These are phyloP conservation scores for Cyprinodon brontotheroides DNA, from an alignment of 2,113 vertebrate species.

Conservation along the genomic window DNA sequence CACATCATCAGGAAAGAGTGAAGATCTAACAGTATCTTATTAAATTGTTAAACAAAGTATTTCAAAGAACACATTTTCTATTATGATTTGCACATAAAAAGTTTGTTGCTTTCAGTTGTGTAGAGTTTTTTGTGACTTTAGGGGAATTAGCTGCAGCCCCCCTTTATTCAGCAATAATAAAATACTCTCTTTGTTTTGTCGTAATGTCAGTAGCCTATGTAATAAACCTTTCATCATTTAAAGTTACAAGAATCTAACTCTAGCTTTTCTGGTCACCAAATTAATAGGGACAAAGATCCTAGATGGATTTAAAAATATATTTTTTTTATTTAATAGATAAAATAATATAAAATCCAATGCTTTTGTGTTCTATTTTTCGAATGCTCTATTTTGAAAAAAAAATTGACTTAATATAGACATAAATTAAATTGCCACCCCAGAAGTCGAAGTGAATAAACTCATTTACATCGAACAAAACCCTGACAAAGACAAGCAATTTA, in stretches of 20 bases:
- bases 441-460: slow-evolving; percentile 9
- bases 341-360: neutral
- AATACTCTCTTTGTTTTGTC: neutral
- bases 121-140: neutral
- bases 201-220: neutral
- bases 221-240: neutral
- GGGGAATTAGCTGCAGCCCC: no score
- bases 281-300: neutral
- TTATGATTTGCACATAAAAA: neutral
- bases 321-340: neutral
- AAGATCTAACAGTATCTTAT: no score
- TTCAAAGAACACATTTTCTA: no score
- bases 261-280: neutral
- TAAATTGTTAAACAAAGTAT: no score
- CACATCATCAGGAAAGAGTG: no score
- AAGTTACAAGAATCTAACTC: neutral
- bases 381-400: neutral
- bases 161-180: no score
- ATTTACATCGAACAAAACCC: slow-evolving; percentile 27
- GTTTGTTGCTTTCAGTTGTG: neutral
- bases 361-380: neutral
- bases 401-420: slow-evolving; percentile 15
- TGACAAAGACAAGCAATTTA: slow-evolving; percentile 11
- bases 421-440: neutral
- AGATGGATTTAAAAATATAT: neutral